These are phyloP conservation scores for Pseudopleuronectes americanus DNA, from an alignment of 2,797 vertebrate species.

Conservation along the genomic window DNA sequence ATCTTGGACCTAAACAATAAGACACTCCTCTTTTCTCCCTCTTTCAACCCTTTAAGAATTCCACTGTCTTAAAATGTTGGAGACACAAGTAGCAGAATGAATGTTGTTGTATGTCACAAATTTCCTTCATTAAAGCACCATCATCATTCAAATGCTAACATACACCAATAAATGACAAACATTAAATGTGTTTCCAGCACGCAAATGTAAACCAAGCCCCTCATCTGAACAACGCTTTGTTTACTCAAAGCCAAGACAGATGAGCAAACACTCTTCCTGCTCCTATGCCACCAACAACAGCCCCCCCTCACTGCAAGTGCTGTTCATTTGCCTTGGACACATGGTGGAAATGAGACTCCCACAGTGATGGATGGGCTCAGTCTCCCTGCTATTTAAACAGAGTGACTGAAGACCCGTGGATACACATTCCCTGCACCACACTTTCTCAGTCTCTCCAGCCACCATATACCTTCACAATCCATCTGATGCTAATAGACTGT, in stretches of 20 bases:
- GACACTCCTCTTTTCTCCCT: background rate
- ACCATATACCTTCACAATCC: background rate
- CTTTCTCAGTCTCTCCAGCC: constrained; percentile 28
- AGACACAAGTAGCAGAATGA: background rate
- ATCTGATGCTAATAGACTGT: constrained; percentile 21
- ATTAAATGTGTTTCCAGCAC: constrained; percentile 12
- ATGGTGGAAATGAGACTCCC: constrained; percentile 74
- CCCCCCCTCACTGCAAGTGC: constrained; percentile 24
- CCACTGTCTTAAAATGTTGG: background rate
- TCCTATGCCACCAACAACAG: constrained; percentile 44
- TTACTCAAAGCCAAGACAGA: constrained; percentile 51
- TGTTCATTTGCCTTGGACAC: constrained; percentile 76
- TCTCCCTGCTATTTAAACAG: constrained; percentile 49
- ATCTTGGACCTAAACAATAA: background rate
- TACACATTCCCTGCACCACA: constrained; percentile 4
- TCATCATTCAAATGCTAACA: constrained; percentile 2
- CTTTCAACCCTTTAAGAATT: background rate
- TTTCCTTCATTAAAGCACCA: constrained; percentile 6
- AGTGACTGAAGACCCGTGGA: constrained; percentile 10
- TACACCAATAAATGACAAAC: constrained; percentile 13
- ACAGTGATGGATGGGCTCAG: constrained; percentile 65
- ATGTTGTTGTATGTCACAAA: background rate
- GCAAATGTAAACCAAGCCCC: constrained; percentile 29
- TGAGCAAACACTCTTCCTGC: constrained; percentile 44
- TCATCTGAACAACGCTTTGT: constrained; percentile 26